Evolutionary conservation across 2,888 invertebrate species (phyloP).

Genomic region (Sthenelais limicola): DNA sequence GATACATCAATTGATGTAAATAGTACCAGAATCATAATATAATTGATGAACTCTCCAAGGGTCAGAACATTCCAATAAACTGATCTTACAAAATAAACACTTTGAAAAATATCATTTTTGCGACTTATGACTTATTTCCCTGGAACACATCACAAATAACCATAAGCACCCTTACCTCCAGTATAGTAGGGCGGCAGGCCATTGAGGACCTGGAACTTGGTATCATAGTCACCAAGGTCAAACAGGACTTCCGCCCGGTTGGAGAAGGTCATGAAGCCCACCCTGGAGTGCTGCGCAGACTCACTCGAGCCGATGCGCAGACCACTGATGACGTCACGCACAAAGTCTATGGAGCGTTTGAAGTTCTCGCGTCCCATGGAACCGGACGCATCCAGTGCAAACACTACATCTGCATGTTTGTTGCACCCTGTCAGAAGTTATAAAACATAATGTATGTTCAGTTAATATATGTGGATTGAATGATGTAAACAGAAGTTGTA

Average conservation of each 20-base stretch:
- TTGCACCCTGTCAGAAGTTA: constrained; percentile 47
- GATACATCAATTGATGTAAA: no score
- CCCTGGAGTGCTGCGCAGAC: constrained; percentile 3
- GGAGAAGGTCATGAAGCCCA: constrained; percentile 33
- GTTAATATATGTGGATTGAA: no score
- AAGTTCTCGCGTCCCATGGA: constrained; percentile 47
- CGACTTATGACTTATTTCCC: no score
- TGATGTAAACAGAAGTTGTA: no score
- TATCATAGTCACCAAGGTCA: constrained; percentile 19
- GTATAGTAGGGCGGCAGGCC: constrained; percentile 43
- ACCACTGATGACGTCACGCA: constrained; percentile 28
- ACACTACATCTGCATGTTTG: constrained; percentile 47
- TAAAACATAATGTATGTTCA: no score
- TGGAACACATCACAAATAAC: no score
- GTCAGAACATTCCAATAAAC: no score
- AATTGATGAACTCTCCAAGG: no score
- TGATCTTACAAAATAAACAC: no score
- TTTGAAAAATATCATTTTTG: no score
- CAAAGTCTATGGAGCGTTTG: constrained; percentile 45
- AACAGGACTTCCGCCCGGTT: constrained; percentile 26
- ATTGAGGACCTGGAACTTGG: constrained; percentile 40
- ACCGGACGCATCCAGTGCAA: constrained; percentile 49
- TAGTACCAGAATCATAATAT: no score
- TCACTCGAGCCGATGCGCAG: constrained; percentile 37
- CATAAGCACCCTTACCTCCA: no score